These are phyloP conservation scores for Geopemphigus sp. DNA, from an alignment of 1,140 invertebrate genomes.

Conservation along the genomic window DNA sequence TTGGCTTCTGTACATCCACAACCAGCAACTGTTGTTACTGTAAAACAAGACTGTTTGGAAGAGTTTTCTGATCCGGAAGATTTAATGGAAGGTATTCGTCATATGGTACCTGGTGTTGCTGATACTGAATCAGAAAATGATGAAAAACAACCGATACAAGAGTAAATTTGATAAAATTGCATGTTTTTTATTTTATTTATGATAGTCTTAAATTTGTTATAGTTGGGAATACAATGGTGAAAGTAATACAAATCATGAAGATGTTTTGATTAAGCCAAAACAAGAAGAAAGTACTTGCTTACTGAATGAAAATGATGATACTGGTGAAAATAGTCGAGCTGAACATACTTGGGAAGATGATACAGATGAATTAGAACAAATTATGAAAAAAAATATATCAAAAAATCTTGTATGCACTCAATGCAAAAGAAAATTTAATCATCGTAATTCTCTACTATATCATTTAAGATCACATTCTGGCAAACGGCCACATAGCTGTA, in stretches of 20 bases:
- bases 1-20: conserved; percentile 60
- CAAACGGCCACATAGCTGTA: conserved; percentile 74
- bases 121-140: conserved; percentile 47
- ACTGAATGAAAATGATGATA: conserved; percentile 34
- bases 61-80: conserved; percentile 81
- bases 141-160: conserved; percentile 52
- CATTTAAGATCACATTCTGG: conserved; percentile 77
- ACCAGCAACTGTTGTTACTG: conserved; percentile 39
- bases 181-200: neutral
- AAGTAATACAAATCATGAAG: conserved; percentile 23
- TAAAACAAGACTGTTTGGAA: conserved; percentile 58
- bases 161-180: conserved; percentile 13
- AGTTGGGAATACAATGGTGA: conserved; percentile 46
- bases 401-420: conserved; percentile 63
- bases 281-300: conserved; percentile 44
- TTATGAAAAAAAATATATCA: conserved; percentile 47
- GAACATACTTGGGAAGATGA: conserved; percentile 41
- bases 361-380: conserved; percentile 43
- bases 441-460: conserved; percentile 80
- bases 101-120: conserved; percentile 54
- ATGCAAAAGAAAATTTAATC: conserved; percentile 73
- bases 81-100: conserved; percentile 76
- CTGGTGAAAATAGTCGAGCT: conserved; percentile 36
- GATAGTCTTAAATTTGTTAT: neutral
- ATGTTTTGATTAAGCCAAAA: neutral